Evolutionary conservation across 2,797 vertebrate genomes (phyloP).

Genomic region (Myotis vivesi): DNA sequence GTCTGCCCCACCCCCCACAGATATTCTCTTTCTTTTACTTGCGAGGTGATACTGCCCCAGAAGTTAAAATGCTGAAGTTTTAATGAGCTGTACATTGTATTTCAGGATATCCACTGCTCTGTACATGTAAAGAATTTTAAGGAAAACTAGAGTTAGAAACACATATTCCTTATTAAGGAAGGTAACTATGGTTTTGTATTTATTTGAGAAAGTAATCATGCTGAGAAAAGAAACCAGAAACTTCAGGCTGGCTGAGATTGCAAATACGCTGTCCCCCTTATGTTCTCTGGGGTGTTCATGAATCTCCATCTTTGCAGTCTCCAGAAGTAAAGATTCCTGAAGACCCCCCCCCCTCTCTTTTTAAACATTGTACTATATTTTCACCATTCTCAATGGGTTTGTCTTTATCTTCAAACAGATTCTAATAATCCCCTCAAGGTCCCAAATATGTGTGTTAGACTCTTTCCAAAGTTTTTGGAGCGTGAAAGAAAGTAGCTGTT

Average conservation of each 20-base stretch:
- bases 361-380: background rate
- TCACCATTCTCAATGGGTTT: background rate
- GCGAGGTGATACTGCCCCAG: background rate
- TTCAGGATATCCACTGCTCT: background rate
- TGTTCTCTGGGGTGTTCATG: background rate
- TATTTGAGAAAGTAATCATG: background rate
- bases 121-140: background rate
- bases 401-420: slow-evolving; percentile 33
- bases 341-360: background rate
- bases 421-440: background rate
- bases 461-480: background rate
- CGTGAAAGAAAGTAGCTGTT: background rate
- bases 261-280: background rate
- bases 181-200: background rate
- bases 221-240: background rate
- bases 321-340: background rate
- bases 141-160: background rate
- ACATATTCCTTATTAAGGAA: background rate
- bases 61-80: background rate
- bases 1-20: background rate
- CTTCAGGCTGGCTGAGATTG: background rate
- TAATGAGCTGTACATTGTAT: background rate
- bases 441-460: background rate
- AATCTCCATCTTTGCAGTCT: background rate
- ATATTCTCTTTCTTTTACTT: background rate